Base-by-base conservation (phyloP, 2,113 vertebrate genomes). In the Syrmaticus mikado region DNA sequence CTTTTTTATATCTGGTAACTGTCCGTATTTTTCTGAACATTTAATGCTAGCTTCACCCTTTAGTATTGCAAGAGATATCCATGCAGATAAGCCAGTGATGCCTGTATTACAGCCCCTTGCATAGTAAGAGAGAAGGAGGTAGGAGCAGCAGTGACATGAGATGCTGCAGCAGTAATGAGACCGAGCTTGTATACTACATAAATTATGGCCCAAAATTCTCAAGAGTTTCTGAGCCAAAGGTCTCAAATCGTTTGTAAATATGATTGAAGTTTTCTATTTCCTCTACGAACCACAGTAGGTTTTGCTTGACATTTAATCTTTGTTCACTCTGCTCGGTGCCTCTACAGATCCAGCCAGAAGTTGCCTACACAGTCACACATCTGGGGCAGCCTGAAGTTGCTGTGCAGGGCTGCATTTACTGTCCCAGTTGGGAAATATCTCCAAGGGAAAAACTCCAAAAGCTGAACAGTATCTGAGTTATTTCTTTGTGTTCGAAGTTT, bases 21-120 rank as follows among this genome's bases (percentile, higher is more conserved):
- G 38, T 64, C 46, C n/a, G 7, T 66, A 10, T 91, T 91, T 91
- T 91, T 87, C 65, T 81, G 20, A 81, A 10, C 10, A 20, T n/a
- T n/a, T n/a, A n/a, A n/a, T 58, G 55, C 55, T 58, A 12, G 32
- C 11, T n/a, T 58, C 30, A 2, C 32, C 18, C 71, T 48, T 48
- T 21, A 76, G 52, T 22, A 55, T 64, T 60, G 6, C 41, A 32
- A 15, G 60, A 64, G 36, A 15, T 11, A 30, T 13, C 30, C 67
- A 46, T 34, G 38, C 30, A 48, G 45, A 36, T 30, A 55, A 40
- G 4, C 48, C 18, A n/a, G 38, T 1, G 50, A 43, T 55, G 43
- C 13, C 45, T 36, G 32, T 52, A 19, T n/a, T 46, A 27, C 10
- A 60, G 18, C 36, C 34, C 46, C 48, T n/a, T 38, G 22, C 5